Conservation (phyloP, 2,797 vertebrate genomes). For the Peromyscus melanophrys region DNA sequence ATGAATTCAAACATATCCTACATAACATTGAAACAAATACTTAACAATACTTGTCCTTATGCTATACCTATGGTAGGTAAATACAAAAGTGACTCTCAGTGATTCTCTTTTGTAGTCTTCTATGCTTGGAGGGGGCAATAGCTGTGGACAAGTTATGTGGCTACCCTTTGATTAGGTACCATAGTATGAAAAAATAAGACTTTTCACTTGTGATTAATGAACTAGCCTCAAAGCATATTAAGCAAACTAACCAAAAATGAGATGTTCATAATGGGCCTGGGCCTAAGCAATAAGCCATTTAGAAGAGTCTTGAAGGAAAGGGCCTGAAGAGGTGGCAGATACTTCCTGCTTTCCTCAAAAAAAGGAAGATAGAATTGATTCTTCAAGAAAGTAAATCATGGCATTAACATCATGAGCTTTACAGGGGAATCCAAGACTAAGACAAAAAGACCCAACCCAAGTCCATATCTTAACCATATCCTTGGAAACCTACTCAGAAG, state of each 20-base stretch:
- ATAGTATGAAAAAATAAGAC: not conserved
- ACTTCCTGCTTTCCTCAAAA: not conserved
- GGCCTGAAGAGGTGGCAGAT: not conserved
- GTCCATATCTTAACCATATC: not conserved
- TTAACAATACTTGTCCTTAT: not conserved
- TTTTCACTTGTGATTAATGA: not conserved
- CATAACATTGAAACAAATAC: not conserved
- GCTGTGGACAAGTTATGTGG: not conserved
- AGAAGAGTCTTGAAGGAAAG: not conserved
- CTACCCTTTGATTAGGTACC: not conserved
- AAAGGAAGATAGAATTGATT: not conserved
- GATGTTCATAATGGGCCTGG: not conserved
- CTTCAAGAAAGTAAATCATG: not conserved
- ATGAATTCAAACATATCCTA: not conserved
- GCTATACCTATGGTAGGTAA: not conserved
- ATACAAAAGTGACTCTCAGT: not conserved
- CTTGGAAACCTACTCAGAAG: not conserved
- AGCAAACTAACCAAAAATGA: slow-evolving; percentile 18
- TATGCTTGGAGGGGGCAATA: not conserved
- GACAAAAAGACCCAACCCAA: not conserved
- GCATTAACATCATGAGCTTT: not conserved
- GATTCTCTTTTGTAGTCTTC: not conserved
- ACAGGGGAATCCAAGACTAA: not conserved
- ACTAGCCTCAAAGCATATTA: not conserved
- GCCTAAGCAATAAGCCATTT: not conserved